Percentiles rank a stretch among this genome's conserved stretches.
Evolutionary conservation across 2,888 invertebrate species (phyloP).

Genomic region (Erpobdella octoculata): DNA sequence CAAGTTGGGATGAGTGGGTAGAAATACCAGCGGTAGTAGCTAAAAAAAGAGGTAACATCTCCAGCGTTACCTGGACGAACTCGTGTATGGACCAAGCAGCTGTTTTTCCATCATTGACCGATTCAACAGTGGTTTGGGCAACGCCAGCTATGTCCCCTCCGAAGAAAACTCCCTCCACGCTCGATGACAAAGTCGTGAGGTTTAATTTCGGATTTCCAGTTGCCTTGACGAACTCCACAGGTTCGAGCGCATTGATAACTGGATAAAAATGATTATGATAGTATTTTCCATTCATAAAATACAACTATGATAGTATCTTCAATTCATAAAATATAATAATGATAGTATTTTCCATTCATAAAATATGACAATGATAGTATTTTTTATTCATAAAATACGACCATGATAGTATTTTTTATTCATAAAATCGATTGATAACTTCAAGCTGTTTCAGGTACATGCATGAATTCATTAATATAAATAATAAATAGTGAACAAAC

Average conservation of each 20-base stretch:
- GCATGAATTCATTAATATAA: too few species aligned
- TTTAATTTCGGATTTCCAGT: constrained; percentile 72
- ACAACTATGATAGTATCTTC: neutral
- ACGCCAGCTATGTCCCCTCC: constrained; percentile 91
- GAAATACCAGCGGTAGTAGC: too few species aligned
- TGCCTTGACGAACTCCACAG: constrained; percentile 68
- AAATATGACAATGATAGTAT: neutral
- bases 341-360: too few species aligned
- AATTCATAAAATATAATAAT: neutral
- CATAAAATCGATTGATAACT: too few species aligned
- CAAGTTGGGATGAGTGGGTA: too few species aligned
- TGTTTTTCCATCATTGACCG: constrained; percentile 94
- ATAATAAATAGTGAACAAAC: too few species aligned
- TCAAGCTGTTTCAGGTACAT: too few species aligned
- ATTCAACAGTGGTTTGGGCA: constrained; percentile 93
- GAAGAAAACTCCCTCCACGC: constrained; percentile 72
- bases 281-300: neutral
- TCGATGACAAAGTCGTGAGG: constrained; percentile 68
- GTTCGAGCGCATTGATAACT: constrained; percentile 63
- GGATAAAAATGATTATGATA: constrained; percentile 28
- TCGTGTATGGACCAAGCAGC: constrained; percentile 92
- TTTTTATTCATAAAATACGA: neutral
- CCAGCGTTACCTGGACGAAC: constrained; percentile 78
- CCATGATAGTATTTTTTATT: neutral
- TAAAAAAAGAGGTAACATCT: too few species aligned